phyloP scores from a whole-genome alignment of 2,113 vertebrate genomes.

The Vireo altiloquus region DNA sequence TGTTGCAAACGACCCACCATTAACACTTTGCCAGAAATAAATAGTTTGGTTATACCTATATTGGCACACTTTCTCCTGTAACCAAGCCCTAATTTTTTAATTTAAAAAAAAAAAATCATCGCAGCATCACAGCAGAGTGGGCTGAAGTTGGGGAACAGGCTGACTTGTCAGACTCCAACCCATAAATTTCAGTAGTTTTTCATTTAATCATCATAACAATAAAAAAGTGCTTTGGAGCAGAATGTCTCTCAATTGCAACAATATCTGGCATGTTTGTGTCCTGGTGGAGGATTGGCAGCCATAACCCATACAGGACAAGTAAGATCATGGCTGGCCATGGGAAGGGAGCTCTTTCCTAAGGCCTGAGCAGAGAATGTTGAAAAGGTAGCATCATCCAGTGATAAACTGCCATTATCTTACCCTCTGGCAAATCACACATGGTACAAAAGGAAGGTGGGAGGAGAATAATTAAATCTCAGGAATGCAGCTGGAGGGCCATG shows the following conservation, averaged over 20 bases:
- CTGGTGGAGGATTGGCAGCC: not conserved
- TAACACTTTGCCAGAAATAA: not conserved
- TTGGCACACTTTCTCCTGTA: not conserved
- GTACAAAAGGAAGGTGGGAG: not conserved
- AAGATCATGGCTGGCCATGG: not conserved
- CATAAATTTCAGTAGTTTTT: conserved; percentile 9
- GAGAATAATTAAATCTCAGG: not conserved
- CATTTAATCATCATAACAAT: not conserved
- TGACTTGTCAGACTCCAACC: not conserved
- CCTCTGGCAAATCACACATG: not conserved
- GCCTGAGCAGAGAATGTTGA: not conserved
- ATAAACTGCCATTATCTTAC: not conserved
- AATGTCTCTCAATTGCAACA: not conserved
- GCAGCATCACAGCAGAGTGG: not conserved
- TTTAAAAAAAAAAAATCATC: not conserved
- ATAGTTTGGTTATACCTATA: not conserved
- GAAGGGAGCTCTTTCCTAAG: not conserved
- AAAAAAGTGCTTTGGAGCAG: not conserved
- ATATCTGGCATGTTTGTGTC: not conserved
- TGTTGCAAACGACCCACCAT: not conserved
- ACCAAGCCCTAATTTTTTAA: not conserved
- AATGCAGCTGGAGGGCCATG: not conserved
- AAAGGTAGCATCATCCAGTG: not conserved
- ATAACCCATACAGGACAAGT: not conserved
- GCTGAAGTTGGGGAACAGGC: not conserved